Evolutionary conservation across 1,140 invertebrate genomes (phyloP), one percentile per base, ranked within the genome.

Genomic region (Zaprionus capensis): DNA sequence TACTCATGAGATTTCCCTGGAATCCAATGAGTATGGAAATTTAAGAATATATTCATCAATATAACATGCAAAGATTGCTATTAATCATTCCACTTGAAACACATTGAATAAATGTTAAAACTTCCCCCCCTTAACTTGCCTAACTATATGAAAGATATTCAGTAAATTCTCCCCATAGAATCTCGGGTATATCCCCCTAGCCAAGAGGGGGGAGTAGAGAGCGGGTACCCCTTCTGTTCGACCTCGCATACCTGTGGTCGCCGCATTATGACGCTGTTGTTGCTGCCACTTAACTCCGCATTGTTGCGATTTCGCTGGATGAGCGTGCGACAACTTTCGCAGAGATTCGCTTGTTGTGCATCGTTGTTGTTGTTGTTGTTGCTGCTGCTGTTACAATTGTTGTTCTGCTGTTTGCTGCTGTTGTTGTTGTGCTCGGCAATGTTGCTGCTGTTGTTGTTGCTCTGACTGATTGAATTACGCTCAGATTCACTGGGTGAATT

Each of bases 401-500:
- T 65, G 28, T 75, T 75, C 4, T 41, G 67, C 53, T 75, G 72
- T n/a, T 75, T 75, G 67, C 61, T 75, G 69, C 31, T 71, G 51
- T 73, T 71, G 55, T 71, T 73, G 56, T 76, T 73, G 59, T 46
- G 41, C 41, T 74, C 65, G 2, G 46, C 46, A 26, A 26, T 49
- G 20, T 49, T 78, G 68, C 17, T 68, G 61, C 58, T 53, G 34
- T 36, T 70, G 11, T 46, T 63, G 51, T 62, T 64, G 46, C 59
- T 59, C n/a, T 75, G 71, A 36, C 69, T 82, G 44, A 80, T 49
- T 36, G 86, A 79, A 59, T 85, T 91, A 28, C 90, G 78, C 56
- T 91, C 91, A 38, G 77, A 86, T 75, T 92, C 88, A 46, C 84
- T 92, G 31, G 87, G 91, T 31, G 80, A 91, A 57, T 87, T 90